These are phyloP conservation scores for Vanessa tameamea DNA, from an alignment of 1,140 invertebrate species.

Conservation along the genomic window DNA sequence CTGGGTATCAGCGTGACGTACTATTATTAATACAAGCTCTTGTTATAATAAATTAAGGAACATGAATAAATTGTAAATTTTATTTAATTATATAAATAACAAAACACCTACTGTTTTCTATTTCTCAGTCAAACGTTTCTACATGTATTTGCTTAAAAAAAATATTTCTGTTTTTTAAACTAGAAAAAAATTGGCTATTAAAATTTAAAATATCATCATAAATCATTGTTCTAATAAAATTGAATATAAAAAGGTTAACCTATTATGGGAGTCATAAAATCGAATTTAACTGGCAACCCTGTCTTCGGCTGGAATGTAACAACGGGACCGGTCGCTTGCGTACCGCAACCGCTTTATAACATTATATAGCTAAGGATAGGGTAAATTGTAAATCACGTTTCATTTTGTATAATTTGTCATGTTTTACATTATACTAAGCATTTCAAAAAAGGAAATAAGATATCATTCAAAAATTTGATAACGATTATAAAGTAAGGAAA, in stretches of 20 bases:
- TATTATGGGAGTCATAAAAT: neutral
- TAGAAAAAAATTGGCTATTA: neutral
- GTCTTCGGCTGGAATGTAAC: slow-evolving; percentile 24
- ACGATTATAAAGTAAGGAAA: no score
- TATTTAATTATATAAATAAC: no score
- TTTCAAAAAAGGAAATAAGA: no score
- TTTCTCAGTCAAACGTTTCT: no score
- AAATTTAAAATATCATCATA: neutral
- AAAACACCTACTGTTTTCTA: no score
- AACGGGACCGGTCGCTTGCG: slow-evolving; percentile 28
- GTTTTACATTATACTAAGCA: neutral
- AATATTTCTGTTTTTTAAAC: no score
- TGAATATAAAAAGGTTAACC: neutral
- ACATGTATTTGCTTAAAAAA: no score
- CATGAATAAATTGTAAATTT: no score
- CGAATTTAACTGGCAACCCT: slow-evolving; percentile 13
- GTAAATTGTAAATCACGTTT: slow-evolving; percentile 21
- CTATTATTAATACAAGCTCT: no score
- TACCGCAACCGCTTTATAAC: slow-evolving; percentile 20
- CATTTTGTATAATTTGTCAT: neutral
- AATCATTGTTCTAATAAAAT: neutral
- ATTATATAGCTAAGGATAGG: slow-evolving; percentile 24
- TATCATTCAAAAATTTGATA: neutral
- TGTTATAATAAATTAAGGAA: no score
- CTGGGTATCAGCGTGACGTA: no score